Evolutionary conservation across 2,888 invertebrate species (phyloP), one percentile per base, ranked within the genome.

Genomic region (Drosophila engyochracea): DNA sequence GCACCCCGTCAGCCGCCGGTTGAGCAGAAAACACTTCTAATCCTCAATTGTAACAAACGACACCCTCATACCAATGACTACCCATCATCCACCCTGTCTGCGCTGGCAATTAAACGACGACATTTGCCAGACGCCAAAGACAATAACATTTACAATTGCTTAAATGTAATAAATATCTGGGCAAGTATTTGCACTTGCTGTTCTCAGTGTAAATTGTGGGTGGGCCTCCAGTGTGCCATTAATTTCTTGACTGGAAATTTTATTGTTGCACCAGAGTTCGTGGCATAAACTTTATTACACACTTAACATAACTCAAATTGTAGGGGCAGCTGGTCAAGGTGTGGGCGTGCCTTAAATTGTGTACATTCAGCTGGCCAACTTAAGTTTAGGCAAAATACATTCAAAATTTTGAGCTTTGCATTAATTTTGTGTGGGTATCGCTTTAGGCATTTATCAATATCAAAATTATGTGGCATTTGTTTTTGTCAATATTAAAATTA

Each of bases 141-240:
- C 87, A 90, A 86, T 86, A 89, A 87, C 91, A 90, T 86, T 88
- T 89, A 83, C 89, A 89, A 86, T 89, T 90, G 87, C 91, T 89
- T 63, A 86, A 90, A 71, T 85, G 85, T 85, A 85, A 85, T 85
- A 85, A 85, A 85, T 84, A 83, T 85, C 79, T 58, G 63, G 59
- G 49, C 47, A 53, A 58, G 55, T 64, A 54, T 55, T 70, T 58
- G 51, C 55, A 39, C 30, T 41, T 68, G n/a, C 49, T 67, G 31
- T 60, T 71, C 39, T 31, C 55, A 12, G n/a, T 52, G 25, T 39
- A 59, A 67, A 64, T 54, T 72, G 65, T 79, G 72, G 76, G 68
- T 66, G 72, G 69, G 60, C 76, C 85, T 54, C 58, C 67, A 63
- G 74, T 60, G 73, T 44, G 70, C 83, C 66, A 79, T 89, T 80